Base-by-base conservation (phyloP, 2,113 vertebrate species). In the Odontophorus gujanensis region DNA sequence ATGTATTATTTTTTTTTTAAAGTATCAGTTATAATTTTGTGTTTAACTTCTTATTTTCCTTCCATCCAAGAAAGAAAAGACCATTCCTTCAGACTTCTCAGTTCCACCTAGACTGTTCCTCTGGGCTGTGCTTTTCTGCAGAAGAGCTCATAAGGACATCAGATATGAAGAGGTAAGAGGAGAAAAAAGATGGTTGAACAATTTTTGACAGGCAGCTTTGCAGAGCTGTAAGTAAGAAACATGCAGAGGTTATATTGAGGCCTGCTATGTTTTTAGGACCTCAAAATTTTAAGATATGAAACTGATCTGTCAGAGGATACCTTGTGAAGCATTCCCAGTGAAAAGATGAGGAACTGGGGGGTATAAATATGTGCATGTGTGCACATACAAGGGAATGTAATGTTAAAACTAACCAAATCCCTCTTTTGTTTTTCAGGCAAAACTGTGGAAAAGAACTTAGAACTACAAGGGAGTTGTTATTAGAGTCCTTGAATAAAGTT, bases 401-500 rank as follows among this genome's bases (percentile, higher is more conserved):
- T 32, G n/a, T 26, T 88, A 50, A 88, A 87, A 58, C 8, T 32
- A 4, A 38, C 38, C 38, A 38, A 38, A 7, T 38, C 38, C 38
- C 38, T 38, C 38, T 38, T 77, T 82, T 91, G 17, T 58, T 69
- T 87, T 93, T 82, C 65, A 91, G 85, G 50, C 18, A 61, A 63
- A 73, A 48, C 42, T 36, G 30, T 28, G 43, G 26, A 32, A 25
- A 93, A 74, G 80, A 81, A 58, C 30, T 85, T 53, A 11, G 45
- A 65, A 38, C 36, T 55, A n/a, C 34, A 73, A 50, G 63, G 47
- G 50, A 50, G 50, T 71, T 48, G 25, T 48, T 40, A 42, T 42
- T 53, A 19, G 30, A 92, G 43, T 55, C n/a, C 20, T 42, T 69
- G 7, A 94, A 24, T 96, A 94, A 96, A 96, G 32, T 34, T 80